Percentiles rank a stretch among this genome's conserved stretches.
Conservation (phyloP, 2,113 vertebrate species). For the Panthera tigris region DNA sequence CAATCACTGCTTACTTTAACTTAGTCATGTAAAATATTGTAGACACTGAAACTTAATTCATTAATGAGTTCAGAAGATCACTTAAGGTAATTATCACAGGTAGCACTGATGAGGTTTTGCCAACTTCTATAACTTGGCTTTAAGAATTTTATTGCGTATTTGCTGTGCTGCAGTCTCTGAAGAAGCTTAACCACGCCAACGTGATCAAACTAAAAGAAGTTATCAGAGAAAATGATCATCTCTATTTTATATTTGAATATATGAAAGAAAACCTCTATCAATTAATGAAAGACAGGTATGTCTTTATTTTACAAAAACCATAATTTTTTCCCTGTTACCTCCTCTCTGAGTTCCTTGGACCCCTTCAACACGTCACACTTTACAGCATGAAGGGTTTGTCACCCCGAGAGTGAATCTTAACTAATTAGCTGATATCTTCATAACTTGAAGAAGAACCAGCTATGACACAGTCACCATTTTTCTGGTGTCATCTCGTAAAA, state of each 20-base stretch:
- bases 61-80: not conserved
- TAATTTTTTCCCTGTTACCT: not conserved
- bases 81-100: not conserved
- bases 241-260: constrained; percentile 99
- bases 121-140: not conserved
- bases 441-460: not conserved
- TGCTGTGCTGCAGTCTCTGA: constrained; percentile 91
- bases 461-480: not conserved
- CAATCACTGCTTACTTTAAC: not conserved
- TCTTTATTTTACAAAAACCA: not conserved
- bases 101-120: not conserved
- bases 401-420: not conserved
- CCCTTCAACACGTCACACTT: not conserved
- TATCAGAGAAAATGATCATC: constrained; percentile 97
- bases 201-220: constrained; percentile 99
- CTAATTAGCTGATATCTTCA: not conserved
- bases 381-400: not conserved
- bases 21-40: not conserved
- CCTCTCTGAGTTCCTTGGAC: not conserved
- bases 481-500: not conserved
- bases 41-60: constrained; percentile 13
- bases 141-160: not conserved
- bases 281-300: constrained; percentile 98
- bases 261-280: constrained; percentile 99
- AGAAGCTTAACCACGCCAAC: constrained; percentile 98